phyloP scores from a whole-genome alignment of 1,140 invertebrate genomes.

The Radopholus similis region DNA sequence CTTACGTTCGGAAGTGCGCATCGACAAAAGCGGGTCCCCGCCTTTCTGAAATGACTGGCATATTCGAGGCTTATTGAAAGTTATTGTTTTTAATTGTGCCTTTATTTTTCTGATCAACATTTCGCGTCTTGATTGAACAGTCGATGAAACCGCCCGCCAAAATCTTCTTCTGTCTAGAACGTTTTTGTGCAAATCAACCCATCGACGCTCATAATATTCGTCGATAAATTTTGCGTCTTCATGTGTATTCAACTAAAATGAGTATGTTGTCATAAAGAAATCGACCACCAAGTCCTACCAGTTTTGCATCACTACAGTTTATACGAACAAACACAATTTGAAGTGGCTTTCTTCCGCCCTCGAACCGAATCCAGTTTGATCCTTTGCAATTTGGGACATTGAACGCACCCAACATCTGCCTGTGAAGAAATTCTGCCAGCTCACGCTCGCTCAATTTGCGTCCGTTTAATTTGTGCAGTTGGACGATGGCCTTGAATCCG shows the following conservation, averaged over 20 bases:
- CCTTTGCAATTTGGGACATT: neutral
- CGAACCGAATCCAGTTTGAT: conserved; percentile 6
- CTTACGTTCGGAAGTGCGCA: conserved; percentile 8
- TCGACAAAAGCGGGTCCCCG: conserved; percentile 21
- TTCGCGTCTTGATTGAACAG: conserved; percentile 9
- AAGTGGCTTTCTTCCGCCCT: conserved; percentile 7
- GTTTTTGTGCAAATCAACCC: conserved; percentile 16
- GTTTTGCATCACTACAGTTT: conserved; percentile 7
- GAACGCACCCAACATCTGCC: neutral
- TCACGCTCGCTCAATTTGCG: conserved; percentile 3
- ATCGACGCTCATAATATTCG: conserved; percentile 16
- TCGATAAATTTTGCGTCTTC: conserved; percentile 14
- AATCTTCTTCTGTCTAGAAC: conserved; percentile 7
- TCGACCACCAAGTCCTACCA: neutral
- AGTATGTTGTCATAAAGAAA: neutral
- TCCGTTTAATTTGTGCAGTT: neutral
- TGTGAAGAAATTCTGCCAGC: conserved; percentile 4
- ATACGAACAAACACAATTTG: conserved; percentile 19
- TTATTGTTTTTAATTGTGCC: conserved; percentile 5
- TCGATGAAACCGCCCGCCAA: conserved; percentile 22
- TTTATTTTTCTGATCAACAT: conserved; percentile 25
- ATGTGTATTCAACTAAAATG: neutral
- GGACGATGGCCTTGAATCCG: neutral
- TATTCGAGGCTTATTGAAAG: neutral
- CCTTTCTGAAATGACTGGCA: neutral